Conservation (phyloP, 1,140 invertebrate species). For the Frieseomelitta varia region DNA sequence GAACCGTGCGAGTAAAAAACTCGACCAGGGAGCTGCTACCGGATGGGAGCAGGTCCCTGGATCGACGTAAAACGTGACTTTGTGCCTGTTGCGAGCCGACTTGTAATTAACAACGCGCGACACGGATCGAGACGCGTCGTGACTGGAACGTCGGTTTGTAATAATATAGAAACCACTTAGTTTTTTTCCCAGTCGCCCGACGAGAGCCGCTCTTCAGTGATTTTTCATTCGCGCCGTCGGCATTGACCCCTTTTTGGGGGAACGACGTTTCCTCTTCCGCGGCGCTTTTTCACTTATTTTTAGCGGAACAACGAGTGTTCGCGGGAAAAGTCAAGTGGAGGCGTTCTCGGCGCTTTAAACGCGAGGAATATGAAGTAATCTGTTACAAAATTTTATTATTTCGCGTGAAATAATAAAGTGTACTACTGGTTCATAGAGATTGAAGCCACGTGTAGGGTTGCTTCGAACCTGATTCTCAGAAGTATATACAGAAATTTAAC, state of each 20-base stretch:
- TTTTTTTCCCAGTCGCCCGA: slow-evolving; percentile 2
- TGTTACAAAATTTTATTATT: slow-evolving; percentile 19
- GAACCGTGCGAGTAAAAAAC: slow-evolving; percentile 33
- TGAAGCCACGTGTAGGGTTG: no score
- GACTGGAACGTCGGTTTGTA: slow-evolving; percentile 29
- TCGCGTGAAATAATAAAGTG: no score
- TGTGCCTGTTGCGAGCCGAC: neutral
- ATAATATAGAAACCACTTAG: slow-evolving; percentile 51
- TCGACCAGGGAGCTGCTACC: no score
- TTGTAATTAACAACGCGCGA: slow-evolving; percentile 37
- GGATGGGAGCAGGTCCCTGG: slow-evolving; percentile 2
- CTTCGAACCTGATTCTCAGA: neutral
- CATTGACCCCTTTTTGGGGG: slow-evolving; percentile 49
- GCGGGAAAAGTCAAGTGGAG: neutral
- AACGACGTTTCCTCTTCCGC: slow-evolving; percentile 36
- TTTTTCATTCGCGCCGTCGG: slow-evolving; percentile 46
- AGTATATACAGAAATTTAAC: neutral
- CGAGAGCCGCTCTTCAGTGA: neutral
- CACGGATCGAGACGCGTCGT: slow-evolving; percentile 22
- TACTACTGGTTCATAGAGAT: neutral
- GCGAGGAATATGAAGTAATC: slow-evolving; percentile 1
- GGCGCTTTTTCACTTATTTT: slow-evolving; percentile 39
- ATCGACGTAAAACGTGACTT: slow-evolving; percentile 36
- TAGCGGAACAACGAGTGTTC: neutral
- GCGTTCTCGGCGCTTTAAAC: neutral